Evolutionary conservation across 2,888 invertebrate genomes (phyloP).

Genomic region (Coenonympha arcania): DNA sequence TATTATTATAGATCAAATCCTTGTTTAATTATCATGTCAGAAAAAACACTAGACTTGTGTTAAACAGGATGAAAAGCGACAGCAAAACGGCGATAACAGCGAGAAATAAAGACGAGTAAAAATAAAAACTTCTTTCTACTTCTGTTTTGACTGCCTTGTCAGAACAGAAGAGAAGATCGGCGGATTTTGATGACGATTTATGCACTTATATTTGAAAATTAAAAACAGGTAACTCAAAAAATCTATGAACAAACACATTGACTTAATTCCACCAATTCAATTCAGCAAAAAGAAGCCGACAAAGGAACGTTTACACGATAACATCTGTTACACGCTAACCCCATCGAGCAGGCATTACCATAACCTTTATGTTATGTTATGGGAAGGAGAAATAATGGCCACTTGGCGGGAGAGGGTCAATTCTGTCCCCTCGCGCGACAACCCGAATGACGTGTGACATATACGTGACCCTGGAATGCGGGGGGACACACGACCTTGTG

Average conservation of each 20-base stretch:
- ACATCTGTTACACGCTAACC: conserved; percentile 60
- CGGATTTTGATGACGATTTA: too few species aligned
- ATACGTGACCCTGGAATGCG: conserved; percentile 48
- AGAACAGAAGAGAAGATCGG: too few species aligned
- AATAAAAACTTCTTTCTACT: too few species aligned
- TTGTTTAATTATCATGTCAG: too few species aligned
- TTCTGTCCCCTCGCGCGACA: conserved; percentile 54
- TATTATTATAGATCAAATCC: too few species aligned
- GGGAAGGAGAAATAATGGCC: conserved; percentile 63
- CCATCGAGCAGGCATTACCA: conserved; percentile 61
- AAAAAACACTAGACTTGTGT: too few species aligned
- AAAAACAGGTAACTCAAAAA: too few species aligned
- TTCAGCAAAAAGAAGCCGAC: conserved; percentile 1
- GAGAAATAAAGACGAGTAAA: too few species aligned
- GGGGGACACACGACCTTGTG: conserved; percentile 28
- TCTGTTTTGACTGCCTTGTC: too few species aligned
- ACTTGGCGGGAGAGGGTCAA: conserved; percentile 52
- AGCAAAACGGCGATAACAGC: too few species aligned
- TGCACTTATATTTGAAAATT: too few species aligned
- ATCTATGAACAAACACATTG: not conserved
- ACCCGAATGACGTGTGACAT: conserved; percentile 70
- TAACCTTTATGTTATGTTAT: conserved; percentile 68
- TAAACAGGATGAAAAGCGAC: too few species aligned
- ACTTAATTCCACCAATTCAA: not conserved
- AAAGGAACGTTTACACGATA: conserved; percentile 40